These are phyloP conservation scores for Zingel zingel DNA, from an alignment of 2,113 vertebrate genomes.

Conservation along the genomic window DNA sequence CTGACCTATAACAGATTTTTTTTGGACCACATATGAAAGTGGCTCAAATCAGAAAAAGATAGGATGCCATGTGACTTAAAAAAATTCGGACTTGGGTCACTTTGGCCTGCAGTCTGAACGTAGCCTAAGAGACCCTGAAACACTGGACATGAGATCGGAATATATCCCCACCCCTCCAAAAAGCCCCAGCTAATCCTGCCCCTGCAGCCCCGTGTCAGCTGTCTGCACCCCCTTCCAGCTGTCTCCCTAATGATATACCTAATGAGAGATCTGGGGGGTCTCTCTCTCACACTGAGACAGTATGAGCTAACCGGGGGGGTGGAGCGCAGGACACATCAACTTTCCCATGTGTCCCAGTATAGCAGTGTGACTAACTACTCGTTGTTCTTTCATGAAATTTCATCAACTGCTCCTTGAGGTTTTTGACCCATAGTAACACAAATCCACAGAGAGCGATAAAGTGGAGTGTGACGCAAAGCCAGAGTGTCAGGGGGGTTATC, in stretches of 20 bases:
- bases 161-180: conserved; percentile 40
- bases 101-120: too few relatives aligned
- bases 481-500: conserved; percentile 5
- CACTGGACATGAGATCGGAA: conserved; percentile 47
- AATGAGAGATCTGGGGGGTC: conserved; percentile 85
- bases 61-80: too few relatives aligned
- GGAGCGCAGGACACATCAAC: conserved; percentile 35
- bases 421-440: conserved; percentile 39
- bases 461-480: conserved; percentile 30
- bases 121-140: conserved; percentile 30
- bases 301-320: conserved; percentile 53
- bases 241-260: conserved; percentile 86
- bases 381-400: conserved; percentile 65
- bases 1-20: too few relatives aligned
- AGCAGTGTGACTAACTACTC: conserved; percentile 54
- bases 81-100: too few relatives aligned
- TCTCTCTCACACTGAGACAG: conserved; percentile 55
- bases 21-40: too few relatives aligned
- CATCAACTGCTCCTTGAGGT: conserved; percentile 57
- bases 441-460: conserved; percentile 34
- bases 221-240: conserved; percentile 81
- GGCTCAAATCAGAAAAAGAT: too few relatives aligned
- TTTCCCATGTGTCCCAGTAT: conserved; percentile 73
- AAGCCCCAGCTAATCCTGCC: conserved; percentile 70
- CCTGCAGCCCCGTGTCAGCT: conserved; percentile 75